A percentile compares a stretch with the other conserved stretches of the same genome.
These are phyloP conservation scores for Rhyacichthys aspro DNA, from an alignment of 2,797 vertebrate genomes.

Conservation along the genomic window DNA sequence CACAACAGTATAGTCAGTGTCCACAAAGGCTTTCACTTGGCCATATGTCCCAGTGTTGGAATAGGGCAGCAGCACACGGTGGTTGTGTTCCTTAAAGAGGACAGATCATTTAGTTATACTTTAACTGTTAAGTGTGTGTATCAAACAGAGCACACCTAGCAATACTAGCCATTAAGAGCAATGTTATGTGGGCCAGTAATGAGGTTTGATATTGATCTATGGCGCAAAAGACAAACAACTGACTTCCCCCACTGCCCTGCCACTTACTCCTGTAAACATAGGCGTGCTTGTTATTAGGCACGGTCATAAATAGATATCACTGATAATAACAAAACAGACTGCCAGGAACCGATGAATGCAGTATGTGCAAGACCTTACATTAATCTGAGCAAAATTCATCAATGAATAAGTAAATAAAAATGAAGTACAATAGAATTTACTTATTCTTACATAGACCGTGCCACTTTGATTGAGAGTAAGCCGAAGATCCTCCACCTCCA, in stretches of 20 bases:
- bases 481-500: conserved; percentile 71
- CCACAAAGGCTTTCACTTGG: conserved; percentile 51
- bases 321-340: no score
- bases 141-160: background rate
- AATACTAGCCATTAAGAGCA: background rate
- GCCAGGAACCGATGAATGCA: no score
- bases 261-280: conserved; percentile 23
- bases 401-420: background rate
- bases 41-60: conserved; percentile 48
- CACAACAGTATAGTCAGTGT: conserved; percentile 63
- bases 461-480: conserved; percentile 76
- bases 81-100: conserved; percentile 72
- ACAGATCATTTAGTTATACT: conserved; percentile 4
- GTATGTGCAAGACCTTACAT: no score
- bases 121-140: background rate
- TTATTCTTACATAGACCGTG: conserved; percentile 75
- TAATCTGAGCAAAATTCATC: background rate
- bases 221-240: conserved; percentile 12
- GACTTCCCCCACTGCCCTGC: conserved; percentile 12
- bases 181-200: conserved; percentile 13
- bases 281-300: conserved; percentile 6
- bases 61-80: conserved; percentile 62
- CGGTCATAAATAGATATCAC: conserved; percentile 19
- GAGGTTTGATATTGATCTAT: conserved; percentile 13
- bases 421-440: background rate